Percentiles rank a stretch among this genome's conserved stretches.
phyloP scores from a whole-genome alignment of 2,797 vertebrate species.

The Rousettus madagascariensis region DNA sequence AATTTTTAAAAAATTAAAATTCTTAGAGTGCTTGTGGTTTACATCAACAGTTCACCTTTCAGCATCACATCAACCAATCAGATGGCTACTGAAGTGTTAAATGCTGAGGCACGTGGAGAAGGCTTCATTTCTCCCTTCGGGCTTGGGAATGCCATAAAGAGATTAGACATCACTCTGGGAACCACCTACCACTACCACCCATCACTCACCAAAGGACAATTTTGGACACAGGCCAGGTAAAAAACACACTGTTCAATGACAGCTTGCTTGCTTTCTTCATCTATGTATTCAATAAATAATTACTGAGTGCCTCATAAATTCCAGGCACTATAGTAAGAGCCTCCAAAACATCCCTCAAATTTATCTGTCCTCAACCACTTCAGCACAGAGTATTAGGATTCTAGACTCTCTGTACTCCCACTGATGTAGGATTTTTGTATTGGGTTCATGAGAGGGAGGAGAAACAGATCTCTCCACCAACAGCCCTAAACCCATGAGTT shows the following conservation, averaged over 20 bases:
- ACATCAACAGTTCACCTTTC: slow-evolving; percentile 77
- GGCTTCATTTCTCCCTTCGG: slow-evolving; percentile 43
- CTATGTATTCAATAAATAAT: slow-evolving; percentile 23
- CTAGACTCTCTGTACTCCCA: neutral
- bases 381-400: neutral
- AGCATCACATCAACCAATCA: slow-evolving; percentile 62
- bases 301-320: slow-evolving; percentile 45
- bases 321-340: neutral
- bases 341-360: neutral
- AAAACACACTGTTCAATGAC: neutral
- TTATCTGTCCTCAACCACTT: neutral
- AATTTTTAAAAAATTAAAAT: slow-evolving; percentile 85
- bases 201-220: neutral
- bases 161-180: slow-evolving; percentile 69
- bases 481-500: neutral
- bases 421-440: neutral
- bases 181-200: slow-evolving; percentile 56
- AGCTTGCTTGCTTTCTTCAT: slow-evolving; percentile 13
- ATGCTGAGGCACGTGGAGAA: slow-evolving; percentile 60
- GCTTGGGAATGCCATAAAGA: slow-evolving; percentile 23
- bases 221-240: slow-evolving; percentile 22
- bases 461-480: neutral
- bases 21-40: slow-evolving; percentile 80
- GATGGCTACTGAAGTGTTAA: slow-evolving; percentile 81
- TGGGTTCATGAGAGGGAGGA: neutral